Evolutionary conservation across 2,797 vertebrate species (phyloP).

Genomic region (Luscinia megarhynchos): DNA sequence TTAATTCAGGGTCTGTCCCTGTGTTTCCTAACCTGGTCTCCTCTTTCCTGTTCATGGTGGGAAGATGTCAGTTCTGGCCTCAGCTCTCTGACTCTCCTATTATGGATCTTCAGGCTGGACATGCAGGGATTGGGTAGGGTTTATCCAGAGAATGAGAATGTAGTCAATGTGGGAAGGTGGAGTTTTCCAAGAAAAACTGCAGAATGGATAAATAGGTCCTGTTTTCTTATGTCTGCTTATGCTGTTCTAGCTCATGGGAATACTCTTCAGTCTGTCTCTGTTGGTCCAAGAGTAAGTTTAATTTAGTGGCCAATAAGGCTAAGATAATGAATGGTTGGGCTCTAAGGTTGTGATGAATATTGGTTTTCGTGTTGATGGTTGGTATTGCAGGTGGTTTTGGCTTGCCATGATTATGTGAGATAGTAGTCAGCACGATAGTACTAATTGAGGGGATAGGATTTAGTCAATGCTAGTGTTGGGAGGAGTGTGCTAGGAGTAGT

Average conservation of each 20-base stretch:
- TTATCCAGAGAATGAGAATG: not conserved
- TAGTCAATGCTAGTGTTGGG: not conserved
- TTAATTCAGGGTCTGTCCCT: not conserved
- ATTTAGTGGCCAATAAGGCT: not conserved
- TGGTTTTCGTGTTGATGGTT: rapidly evolving
- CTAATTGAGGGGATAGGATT: not conserved
- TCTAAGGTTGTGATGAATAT: not conserved
- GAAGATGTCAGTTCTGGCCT: not conserved
- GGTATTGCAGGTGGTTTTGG: not conserved
- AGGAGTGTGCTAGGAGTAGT: not conserved
- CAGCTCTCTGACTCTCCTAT: not conserved
- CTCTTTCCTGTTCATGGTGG: not conserved
- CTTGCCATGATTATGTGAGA: not conserved
- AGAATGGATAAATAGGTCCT: not conserved
- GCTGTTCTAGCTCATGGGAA: not conserved
- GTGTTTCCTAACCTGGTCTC: not conserved
- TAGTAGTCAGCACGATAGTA: not conserved
- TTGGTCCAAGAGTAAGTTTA: not conserved
- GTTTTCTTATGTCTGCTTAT: not conserved
- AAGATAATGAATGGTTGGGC: not conserved
- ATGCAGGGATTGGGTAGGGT: not conserved
- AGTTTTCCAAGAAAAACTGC: not conserved
- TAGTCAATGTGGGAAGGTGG: not conserved
- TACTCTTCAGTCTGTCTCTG: not conserved
- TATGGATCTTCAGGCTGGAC: not conserved